These are phyloP conservation scores for Ectobius pallidus DNA, from an alignment of 2,888 invertebrate genomes.

Conservation along the genomic window DNA sequence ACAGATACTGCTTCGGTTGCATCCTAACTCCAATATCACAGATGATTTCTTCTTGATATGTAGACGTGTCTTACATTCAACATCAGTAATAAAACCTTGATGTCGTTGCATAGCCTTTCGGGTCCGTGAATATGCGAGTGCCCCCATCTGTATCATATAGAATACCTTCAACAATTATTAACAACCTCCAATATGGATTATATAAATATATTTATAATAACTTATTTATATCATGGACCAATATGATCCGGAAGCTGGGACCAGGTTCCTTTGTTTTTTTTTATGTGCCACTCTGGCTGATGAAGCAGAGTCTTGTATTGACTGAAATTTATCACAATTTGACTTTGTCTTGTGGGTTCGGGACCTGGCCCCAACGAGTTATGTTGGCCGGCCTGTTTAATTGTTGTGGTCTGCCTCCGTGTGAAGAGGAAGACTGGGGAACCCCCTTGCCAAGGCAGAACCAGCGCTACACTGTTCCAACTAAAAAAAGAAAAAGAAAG, in stretches of 20 bases:
- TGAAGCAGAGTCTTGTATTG: not conserved
- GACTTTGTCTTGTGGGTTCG: no score
- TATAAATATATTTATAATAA: conserved; percentile 54
- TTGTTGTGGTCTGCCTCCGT: not conserved
- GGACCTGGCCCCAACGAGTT: conserved; percentile 32
- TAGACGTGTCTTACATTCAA: no score
- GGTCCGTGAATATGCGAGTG: not conserved
- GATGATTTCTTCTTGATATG: no score
- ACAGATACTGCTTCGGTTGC: no score
- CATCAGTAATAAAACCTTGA: no score
- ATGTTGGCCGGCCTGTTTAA: conserved; percentile 37
- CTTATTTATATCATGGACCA: conserved; percentile 59
- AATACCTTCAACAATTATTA: conserved; percentile 46
- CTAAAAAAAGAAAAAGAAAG: no score
- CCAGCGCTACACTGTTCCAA: no score
- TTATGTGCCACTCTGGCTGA: not conserved
- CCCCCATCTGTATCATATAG: not conserved
- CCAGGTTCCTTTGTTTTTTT: conserved; percentile 27
- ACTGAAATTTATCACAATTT: not conserved
- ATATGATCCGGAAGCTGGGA: conserved; percentile 57
- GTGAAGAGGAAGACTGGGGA: conserved; percentile 21
- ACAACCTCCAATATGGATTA: conserved; percentile 66
- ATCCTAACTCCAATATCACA: no score
- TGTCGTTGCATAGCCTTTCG: not conserved
- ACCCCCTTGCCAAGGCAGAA: not conserved